Evolutionary conservation across 2,113 vertebrate species (phyloP), one percentile per base, ranked within the genome.

Genomic region (Trematomus loennbergii): DNA sequence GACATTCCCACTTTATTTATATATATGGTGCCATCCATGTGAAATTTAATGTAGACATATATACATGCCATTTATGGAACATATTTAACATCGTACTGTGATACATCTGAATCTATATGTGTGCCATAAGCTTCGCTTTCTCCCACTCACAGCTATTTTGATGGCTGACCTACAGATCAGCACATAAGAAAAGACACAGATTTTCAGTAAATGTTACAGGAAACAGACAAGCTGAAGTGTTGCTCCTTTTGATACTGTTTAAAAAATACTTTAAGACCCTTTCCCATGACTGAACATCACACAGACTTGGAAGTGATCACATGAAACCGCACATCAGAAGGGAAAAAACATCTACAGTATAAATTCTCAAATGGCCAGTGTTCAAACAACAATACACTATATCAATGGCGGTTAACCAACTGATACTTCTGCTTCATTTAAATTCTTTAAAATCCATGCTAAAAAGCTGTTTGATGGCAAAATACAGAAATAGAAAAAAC

Each of bases 401-500:
- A 48, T 5, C 57, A 79, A 18, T 73, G 50, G 22, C 13, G 73
- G 63, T 75, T n/a, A 72, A 52, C 5, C 54, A 45, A 46, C 52
- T 53, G 25, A 13, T 43, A 20, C 18, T 12, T 59, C 46, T 5
- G 59, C 54, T 67, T 54, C 36, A 66, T 82, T 82, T 54, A 10
- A 82, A 54, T 61, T 70, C 17, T 81, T 82, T 87, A 46, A 79
- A 62, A 86, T 49, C 46, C 16, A 59, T 50, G 49, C 60, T 29
- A 65, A 43, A 68, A 13, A 25, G 13, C 63, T 67, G 45, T 87
- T 86, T 85, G 66, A 84, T 78, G 79, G 58, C 43, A 77, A 71
- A 86, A 83, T 61, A 48, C 60, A 74, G 33, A 78, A 85, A 83
- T 62, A 80, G 29, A 29, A 40, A 64, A 83, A 87, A 86, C 72